phyloP scores from a whole-genome alignment of 30 jellyfish, hydroid and myxozoan genomes.

The Chrysaora quinquecirrha region DNA sequence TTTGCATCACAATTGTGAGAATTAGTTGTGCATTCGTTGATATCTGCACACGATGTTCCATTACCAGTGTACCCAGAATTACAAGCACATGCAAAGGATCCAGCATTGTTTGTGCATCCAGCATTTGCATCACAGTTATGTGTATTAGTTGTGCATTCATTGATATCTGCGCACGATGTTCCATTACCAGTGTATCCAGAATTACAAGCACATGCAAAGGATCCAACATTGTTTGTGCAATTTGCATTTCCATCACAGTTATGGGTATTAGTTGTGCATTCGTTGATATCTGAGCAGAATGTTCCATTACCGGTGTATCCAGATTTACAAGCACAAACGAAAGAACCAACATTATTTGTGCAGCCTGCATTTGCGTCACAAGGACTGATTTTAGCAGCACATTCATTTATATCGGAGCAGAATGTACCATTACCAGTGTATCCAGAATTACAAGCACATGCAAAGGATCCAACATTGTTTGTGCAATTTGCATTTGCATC shows the following conservation, averaged over 20 bases:
- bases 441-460: background rate
- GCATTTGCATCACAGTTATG: background rate
- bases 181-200: slow-evolving; percentile 29
- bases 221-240: slow-evolving; percentile 10
- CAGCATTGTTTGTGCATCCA: background rate
- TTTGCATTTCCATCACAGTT: slow-evolving; percentile 12
- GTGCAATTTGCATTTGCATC: slow-evolving; percentile 1
- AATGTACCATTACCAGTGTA: background rate
- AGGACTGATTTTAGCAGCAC: background rate
- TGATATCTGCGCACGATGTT: background rate
- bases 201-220: slow-evolving; percentile 13
- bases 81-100: slow-evolving; percentile 40
- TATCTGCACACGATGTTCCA: background rate
- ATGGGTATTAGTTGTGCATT: background rate
- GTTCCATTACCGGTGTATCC: slow-evolving; percentile 11
- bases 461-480: slow-evolving; percentile 9
- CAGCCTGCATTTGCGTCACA: slow-evolving; percentile 3
- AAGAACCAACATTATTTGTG: background rate
- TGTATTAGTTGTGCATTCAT: background rate
- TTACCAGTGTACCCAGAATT: slow-evolving; percentile 24
- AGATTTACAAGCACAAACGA: background rate
- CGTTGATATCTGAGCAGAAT: background rate
- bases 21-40: background rate
- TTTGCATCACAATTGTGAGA: background rate
- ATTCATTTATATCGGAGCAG: background rate